phyloP scores from a whole-genome alignment of 92 coral and sea anemone species.

The Galaxea fascicularis region DNA sequence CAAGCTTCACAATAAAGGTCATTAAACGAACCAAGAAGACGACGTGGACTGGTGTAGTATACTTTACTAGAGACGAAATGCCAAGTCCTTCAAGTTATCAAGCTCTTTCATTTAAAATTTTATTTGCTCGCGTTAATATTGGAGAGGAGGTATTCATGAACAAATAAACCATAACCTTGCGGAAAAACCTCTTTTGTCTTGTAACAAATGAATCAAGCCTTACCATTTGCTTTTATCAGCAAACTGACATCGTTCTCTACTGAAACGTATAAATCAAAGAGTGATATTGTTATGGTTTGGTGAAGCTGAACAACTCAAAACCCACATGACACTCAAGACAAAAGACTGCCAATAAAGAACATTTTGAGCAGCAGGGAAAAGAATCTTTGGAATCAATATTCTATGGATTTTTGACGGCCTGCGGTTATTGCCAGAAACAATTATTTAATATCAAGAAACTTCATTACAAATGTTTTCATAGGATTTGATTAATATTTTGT shows the following conservation, averaged over 20 bases:
- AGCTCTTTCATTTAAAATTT: too few species aligned
- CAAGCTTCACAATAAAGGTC: too few species aligned
- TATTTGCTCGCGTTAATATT: not conserved
- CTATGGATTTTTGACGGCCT: conserved; percentile 8
- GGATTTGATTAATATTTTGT: conserved; percentile 36
- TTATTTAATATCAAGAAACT: conserved; percentile 1
- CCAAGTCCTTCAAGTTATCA: not conserved
- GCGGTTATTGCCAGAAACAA: conserved; percentile 35
- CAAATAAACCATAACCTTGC: not conserved
- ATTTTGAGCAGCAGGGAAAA: not conserved
- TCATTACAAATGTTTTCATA: conserved; percentile 35
- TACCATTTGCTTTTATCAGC: too few species aligned
- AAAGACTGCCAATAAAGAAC: conserved; percentile 4
- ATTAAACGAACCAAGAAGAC: too few species aligned
- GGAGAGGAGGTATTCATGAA: not conserved
- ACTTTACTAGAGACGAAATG: not conserved
- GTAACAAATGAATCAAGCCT: not conserved
- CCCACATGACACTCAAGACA: not conserved
- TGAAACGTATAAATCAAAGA: not conserved
- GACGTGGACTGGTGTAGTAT: too few species aligned
- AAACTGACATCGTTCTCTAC: not conserved
- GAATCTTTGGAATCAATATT: conserved; percentile 21
- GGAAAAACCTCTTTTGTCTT: not conserved
- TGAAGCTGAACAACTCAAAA: not conserved
- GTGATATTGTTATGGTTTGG: conserved; percentile 11